Conservation (phyloP, 2,113 vertebrate genomes). For the Motacilla alba region DNA sequence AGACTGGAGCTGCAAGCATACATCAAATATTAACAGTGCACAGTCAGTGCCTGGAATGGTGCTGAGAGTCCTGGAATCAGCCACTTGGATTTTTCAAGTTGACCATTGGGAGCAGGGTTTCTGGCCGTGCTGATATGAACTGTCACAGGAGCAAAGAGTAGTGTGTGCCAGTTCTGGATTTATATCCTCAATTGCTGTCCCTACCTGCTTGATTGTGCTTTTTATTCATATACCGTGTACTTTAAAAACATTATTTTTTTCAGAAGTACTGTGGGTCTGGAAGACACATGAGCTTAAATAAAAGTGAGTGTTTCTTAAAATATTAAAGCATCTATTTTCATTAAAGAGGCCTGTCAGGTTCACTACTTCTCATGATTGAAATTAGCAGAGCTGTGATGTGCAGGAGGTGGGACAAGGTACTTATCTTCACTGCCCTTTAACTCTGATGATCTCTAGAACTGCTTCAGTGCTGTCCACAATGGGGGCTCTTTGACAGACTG, state of each 20-base stretch:
- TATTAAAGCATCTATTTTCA: not conserved
- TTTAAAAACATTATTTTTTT: not conserved
- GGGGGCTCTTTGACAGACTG: not conserved
- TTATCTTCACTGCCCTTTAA: not conserved
- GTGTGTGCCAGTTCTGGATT: not conserved
- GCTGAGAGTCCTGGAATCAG: not conserved
- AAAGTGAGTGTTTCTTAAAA: not conserved
- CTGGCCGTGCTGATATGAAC: not conserved
- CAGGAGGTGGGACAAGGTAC: not conserved
- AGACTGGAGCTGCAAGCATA: not conserved
- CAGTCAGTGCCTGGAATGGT: not conserved
- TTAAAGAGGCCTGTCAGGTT: not conserved
- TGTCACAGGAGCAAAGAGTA: not conserved
- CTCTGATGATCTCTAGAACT: not conserved
- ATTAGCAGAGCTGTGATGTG: not conserved
- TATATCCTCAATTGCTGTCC: not conserved
- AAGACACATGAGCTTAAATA: not conserved
- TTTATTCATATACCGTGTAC: not conserved
- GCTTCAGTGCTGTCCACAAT: not conserved
- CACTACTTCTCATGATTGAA: not conserved
- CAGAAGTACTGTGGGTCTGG: not conserved
- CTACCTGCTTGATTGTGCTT: not conserved
- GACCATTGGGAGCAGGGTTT: not conserved
- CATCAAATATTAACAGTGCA: not conserved
- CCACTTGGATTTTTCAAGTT: not conserved